A percentile compares a stretch with the other conserved stretches of the same genome.
phyloP scores from a whole-genome alignment of 2,888 invertebrate species.

The Drosophila maculinotata region DNA sequence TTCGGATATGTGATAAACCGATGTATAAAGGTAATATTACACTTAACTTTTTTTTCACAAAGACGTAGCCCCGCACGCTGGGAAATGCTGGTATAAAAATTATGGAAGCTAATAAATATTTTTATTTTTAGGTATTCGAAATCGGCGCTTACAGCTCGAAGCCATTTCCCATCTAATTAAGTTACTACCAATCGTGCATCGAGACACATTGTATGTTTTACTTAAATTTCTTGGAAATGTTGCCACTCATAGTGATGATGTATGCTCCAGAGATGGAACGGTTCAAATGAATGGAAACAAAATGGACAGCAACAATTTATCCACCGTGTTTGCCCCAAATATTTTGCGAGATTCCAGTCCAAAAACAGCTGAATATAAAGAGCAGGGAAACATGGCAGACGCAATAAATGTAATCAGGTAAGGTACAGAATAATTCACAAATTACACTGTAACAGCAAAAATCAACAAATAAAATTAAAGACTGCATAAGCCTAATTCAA shows the following conservation, averaged over 20 bases:
- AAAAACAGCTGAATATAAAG: conserved; percentile 51
- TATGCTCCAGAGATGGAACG: conserved; percentile 66
- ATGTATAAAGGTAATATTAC: no score
- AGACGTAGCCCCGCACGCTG: no score
- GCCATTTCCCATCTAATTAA: conserved; percentile 93
- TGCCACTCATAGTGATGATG: conserved; percentile 80
- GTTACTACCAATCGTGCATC: conserved; percentile 93
- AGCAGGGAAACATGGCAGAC: conserved; percentile 89
- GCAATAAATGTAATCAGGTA: conserved; percentile 94
- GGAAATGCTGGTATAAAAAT: no score
- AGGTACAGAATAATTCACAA: conserved; percentile 83
- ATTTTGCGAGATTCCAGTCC: conserved; percentile 88
- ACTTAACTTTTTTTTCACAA: no score
- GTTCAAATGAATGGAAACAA: conserved; percentile 89
- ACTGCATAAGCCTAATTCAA: background rate
- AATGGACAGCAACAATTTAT: conserved; percentile 97
- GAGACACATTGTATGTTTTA: conserved; percentile 93
- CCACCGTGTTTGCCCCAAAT: conserved; percentile 97
- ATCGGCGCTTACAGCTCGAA: conserved; percentile 92
- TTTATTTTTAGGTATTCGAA: conserved; percentile 89
- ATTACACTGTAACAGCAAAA: background rate
- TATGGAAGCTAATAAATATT: background rate
- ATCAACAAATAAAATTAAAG: background rate
- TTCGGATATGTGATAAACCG: no score
- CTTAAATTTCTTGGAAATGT: conserved; percentile 91